phyloP scores from a whole-genome alignment of 2,113 vertebrate genomes.

The Dinomys branickii region DNA sequence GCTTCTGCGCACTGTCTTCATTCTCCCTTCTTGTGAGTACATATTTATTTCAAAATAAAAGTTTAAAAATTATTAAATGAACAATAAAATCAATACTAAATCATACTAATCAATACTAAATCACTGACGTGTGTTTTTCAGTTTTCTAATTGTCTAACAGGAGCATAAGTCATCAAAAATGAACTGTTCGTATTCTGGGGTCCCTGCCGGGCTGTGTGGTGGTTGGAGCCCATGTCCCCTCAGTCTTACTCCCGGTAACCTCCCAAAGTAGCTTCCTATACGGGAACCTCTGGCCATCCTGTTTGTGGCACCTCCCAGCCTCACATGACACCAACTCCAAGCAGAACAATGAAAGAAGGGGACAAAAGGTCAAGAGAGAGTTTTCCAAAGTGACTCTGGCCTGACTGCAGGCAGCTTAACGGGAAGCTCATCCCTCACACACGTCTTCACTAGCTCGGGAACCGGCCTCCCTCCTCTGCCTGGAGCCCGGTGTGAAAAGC shows the following conservation, averaged over 20 bases:
- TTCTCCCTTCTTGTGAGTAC: background rate
- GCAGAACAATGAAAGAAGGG: background rate
- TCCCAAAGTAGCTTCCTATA: background rate
- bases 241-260: background rate
- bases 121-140: background rate
- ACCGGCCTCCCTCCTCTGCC: accelerated
- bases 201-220: background rate
- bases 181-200: background rate
- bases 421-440: background rate
- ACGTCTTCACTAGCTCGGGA: background rate
- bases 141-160: background rate
- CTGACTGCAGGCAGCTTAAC: background rate
- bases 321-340: background rate
- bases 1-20: background rate
- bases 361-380: background rate
- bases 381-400: background rate
- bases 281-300: background rate
- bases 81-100: background rate
- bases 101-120: background rate
- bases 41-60: constrained; percentile 20
- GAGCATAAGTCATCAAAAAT: background rate
- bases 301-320: background rate
- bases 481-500: too few relatives aligned
- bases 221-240: background rate
- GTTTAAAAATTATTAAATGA: background rate